Evolutionary conservation across 1,140 invertebrate genomes (phyloP), one percentile per base, ranked within the genome.

Genomic region (Parapsyche elsis): DNA sequence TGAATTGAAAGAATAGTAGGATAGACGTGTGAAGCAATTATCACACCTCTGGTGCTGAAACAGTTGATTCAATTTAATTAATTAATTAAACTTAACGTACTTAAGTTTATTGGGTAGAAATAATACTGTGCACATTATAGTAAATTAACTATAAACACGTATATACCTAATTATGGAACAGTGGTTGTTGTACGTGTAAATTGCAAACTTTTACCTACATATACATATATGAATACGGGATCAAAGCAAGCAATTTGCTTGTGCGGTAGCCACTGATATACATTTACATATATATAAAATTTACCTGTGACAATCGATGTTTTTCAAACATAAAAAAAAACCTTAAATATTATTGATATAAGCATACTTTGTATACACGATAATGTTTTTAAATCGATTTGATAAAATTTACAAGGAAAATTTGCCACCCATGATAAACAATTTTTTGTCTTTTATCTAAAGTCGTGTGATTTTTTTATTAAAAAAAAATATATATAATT

Each of bases 1-100:
- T 38, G 30, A 7, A 38, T 38, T 38, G 30, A 7, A 38, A 38
- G 30, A 38, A 38, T 38, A 7, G 84, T 87, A 73, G 84, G 86
- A 88, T 81, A 84, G 64, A 77, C 49, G 83, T 45, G 44, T 57
- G 38, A 57, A 76, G 14, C 23, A 14, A 57, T 14, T 21, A 9
- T 57, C n/a, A 57, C 74, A 45, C 38, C 46, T 44, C 57, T 53
- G 71, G 45, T 73, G 45, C 45, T 73, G 38, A 46, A 45, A 45
- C n/a, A 16, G 16, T 38, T 38, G 30, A 38, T n/a, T n/a, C n/a
- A n/a, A n/a, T n/a, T n/a, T n/a, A n/a, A n/a, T 38, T 38, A 38
- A 38, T 38, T 38, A 38, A 38, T 38, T 38, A 38, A 38, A 38
- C 1, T 38, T 38, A 38, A 7, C 1, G 30, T 38, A 38, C 30